These are phyloP conservation scores for Meriones unguiculatus DNA, from an alignment of 2,113 vertebrate species.

Conservation along the genomic window DNA sequence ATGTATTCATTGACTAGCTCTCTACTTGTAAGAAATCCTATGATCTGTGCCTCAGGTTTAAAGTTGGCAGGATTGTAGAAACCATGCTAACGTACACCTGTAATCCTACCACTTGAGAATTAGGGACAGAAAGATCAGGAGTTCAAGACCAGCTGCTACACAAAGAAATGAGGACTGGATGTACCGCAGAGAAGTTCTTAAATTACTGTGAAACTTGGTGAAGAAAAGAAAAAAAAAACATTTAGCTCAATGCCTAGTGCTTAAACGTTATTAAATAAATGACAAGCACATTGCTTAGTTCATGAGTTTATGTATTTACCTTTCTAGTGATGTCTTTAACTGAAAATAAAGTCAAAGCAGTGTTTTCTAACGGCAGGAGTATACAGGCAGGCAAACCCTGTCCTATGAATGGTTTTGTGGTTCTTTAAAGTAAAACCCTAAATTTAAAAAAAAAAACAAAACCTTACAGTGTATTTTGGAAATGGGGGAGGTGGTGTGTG, in stretches of 20 bases:
- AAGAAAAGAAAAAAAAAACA: not conserved
- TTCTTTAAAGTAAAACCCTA: slow-evolving; percentile 14
- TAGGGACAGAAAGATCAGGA: not conserved
- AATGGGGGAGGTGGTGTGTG: not conserved
- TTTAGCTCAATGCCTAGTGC: not conserved
- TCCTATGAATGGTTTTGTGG: not conserved
- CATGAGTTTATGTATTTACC: not conserved
- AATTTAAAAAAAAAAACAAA: not conserved
- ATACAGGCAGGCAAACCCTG: not conserved
- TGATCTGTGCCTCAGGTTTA: not conserved
- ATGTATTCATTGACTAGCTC: not conserved
- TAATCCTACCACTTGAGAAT: not conserved
- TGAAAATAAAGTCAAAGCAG: slow-evolving; percentile 16
- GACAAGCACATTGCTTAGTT: not conserved
- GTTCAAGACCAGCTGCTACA: not conserved
- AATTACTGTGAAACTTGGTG: not conserved
- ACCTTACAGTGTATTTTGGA: not conserved
- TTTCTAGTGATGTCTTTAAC: not conserved
- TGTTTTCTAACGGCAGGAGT: not conserved
- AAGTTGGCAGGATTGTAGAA: not conserved
- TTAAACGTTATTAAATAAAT: slow-evolving; percentile 36
- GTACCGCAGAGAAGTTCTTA: not conserved
- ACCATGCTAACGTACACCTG: not conserved
- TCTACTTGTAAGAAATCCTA: not conserved
- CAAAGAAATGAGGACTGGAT: not conserved